These are phyloP conservation scores for Andrena dorsata DNA, from an alignment of 2,888 invertebrate genomes.

Conservation along the genomic window DNA sequence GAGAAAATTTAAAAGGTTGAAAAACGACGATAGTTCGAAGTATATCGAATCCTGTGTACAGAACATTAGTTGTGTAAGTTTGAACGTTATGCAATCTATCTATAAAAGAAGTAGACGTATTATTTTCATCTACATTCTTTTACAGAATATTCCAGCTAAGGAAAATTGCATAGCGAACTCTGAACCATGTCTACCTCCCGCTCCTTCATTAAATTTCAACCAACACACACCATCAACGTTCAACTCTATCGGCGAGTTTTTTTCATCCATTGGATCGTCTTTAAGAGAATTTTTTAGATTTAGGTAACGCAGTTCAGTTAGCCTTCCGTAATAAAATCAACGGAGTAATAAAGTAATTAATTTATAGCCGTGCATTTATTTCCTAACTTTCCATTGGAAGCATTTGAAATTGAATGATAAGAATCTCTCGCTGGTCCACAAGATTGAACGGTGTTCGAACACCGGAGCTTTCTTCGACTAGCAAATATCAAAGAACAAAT, in stretches of 20 bases:
- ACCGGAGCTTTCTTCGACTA: not conserved
- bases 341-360: not conserved
- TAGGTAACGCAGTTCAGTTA: conserved; percentile 36
- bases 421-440: not conserved
- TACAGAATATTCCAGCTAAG: conserved; percentile 32
- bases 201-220: conserved; percentile 19
- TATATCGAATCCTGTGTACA: conserved; percentile 1
- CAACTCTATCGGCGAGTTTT: conserved; percentile 59
- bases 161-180: conserved; percentile 24
- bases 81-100: not conserved
- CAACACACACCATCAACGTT: conserved; percentile 44
- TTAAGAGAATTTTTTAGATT: conserved; percentile 67
- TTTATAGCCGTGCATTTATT: conserved; percentile 13
- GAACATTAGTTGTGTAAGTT: conserved; percentile 48
- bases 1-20: conserved; percentile 61
- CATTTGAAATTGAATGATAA: not conserved
- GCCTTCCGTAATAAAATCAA: conserved; percentile 7
- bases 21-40: conserved; percentile 30
- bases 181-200: conserved; percentile 13
- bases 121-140: conserved; percentile 10
- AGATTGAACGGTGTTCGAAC: not conserved
- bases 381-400: not conserved
- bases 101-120: not conserved
- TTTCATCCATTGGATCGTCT: conserved; percentile 63
- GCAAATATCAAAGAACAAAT: conserved; percentile 24